A percentile compares a stretch with the other conserved stretches of the same genome.
Conservation (phyloP, 2,888 invertebrate species). For the Drosophila bunnanda region DNA sequence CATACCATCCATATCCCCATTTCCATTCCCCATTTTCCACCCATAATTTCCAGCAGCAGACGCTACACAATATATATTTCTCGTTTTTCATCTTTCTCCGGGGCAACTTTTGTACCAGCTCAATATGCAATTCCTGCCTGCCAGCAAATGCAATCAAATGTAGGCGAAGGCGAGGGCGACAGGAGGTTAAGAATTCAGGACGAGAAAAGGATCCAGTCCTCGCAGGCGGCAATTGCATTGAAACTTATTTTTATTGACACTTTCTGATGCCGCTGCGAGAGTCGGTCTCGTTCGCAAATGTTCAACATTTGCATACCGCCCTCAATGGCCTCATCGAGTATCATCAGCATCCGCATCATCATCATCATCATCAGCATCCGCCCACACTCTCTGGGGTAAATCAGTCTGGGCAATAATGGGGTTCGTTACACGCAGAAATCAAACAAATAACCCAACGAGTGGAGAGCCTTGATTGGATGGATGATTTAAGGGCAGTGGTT, state of each 20-base stretch:
- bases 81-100: constrained; percentile 22
- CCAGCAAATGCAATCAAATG: constrained; percentile 56
- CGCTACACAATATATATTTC: constrained; percentile 16
- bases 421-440: constrained; percentile 31
- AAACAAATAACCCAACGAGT: constrained; percentile 9
- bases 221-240: constrained; percentile 49
- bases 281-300: constrained; percentile 16
- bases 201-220: background rate
- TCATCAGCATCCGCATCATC: background rate
- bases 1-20: background rate
- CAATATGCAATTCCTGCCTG: constrained; percentile 50
- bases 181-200: constrained; percentile 14
- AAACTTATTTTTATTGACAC: constrained; percentile 68
- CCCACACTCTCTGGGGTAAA: background rate
- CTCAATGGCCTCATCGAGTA: constrained; percentile 31
- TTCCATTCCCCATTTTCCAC: too few relatives aligned
- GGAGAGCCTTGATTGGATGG: constrained; percentile 13
- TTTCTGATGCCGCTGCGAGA: constrained; percentile 9
- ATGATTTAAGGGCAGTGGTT: constrained; percentile 7
- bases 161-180: constrained; percentile 1
- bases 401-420: constrained; percentile 23
- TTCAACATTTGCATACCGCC: constrained; percentile 53
- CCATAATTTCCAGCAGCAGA: constrained; percentile 2
- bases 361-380: too few relatives aligned
- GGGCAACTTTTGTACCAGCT: constrained; percentile 19